Evolutionary conservation across 2,888 invertebrate species (phyloP).

Genomic region (Heliconius cydno): DNA sequence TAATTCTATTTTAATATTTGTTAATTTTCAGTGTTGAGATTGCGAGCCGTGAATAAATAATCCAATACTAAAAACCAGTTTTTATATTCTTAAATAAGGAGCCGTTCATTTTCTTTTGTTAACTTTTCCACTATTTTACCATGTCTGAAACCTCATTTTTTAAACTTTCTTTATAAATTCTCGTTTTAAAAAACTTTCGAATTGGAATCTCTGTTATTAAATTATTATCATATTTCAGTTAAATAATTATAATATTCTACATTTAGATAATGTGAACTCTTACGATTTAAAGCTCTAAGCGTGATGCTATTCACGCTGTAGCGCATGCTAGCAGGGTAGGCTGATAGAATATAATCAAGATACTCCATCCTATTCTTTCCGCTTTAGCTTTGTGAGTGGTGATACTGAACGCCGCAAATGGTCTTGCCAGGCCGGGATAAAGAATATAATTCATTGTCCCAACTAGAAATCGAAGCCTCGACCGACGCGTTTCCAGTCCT

Average conservation of each 20-base stretch:
- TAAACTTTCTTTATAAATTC: background rate
- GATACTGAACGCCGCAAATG: too few species aligned
- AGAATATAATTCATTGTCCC: background rate
- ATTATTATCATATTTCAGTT: background rate
- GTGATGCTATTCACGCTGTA: too few species aligned
- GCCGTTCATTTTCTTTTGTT: background rate
- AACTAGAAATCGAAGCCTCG: background rate
- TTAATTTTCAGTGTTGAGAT: background rate
- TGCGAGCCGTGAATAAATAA: background rate
- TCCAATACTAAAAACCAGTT: background rate
- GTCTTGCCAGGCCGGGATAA: background rate
- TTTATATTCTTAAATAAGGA: background rate
- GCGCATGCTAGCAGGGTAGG: too few species aligned
- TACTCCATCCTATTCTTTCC: too few species aligned
- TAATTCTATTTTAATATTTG: background rate
- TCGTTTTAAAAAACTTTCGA: background rate
- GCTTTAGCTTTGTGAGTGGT: too few species aligned
- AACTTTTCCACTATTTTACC: background rate
- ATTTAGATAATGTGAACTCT: background rate
- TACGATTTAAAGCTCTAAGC: too few species aligned
- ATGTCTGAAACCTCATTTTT: background rate
- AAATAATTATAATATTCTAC: background rate
- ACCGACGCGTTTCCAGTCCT: background rate
- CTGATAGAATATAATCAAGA: too few species aligned
- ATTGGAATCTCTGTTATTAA: background rate